phyloP scores from a whole-genome alignment of 2,113 vertebrate genomes.

The Motacilla alba region DNA sequence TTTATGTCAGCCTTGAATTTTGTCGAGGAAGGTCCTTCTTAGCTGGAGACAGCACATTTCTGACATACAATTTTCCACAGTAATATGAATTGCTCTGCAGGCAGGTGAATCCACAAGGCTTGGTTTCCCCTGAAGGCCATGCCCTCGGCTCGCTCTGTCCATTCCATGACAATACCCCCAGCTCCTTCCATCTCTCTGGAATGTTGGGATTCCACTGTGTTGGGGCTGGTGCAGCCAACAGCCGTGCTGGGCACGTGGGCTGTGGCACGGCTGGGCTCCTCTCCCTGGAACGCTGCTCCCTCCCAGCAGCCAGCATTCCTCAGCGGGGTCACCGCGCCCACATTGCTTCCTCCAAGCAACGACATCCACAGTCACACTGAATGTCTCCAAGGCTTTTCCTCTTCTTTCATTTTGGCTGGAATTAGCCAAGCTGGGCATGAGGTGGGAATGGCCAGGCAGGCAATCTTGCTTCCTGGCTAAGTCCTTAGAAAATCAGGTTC shows the following conservation, averaged over 20 bases:
- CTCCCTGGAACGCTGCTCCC: neutral
- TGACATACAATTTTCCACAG: neutral
- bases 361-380: neutral
- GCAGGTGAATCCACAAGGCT: neutral
- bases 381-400: neutral
- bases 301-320: neutral
- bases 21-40: neutral
- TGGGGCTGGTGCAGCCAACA: neutral
- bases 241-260: fast-evolving
- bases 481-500: neutral
- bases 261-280: neutral
- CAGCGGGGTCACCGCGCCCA: fast-evolving
- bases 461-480: neutral
- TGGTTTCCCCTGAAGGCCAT: neutral
- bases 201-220: fast-evolving
- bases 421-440: neutral
- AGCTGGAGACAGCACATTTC: fast-evolving
- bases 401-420: neutral
- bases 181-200: neutral
- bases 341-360: neutral
- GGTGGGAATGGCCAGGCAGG: neutral
- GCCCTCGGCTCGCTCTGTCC: fast-evolving
- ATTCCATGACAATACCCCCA: neutral
- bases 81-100: fast-evolving
- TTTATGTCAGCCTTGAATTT: neutral